Evolutionary conservation across 2,888 invertebrate species (phyloP), one percentile per base, ranked within the genome.

Genomic region (Antheraea assamensis): DNA sequence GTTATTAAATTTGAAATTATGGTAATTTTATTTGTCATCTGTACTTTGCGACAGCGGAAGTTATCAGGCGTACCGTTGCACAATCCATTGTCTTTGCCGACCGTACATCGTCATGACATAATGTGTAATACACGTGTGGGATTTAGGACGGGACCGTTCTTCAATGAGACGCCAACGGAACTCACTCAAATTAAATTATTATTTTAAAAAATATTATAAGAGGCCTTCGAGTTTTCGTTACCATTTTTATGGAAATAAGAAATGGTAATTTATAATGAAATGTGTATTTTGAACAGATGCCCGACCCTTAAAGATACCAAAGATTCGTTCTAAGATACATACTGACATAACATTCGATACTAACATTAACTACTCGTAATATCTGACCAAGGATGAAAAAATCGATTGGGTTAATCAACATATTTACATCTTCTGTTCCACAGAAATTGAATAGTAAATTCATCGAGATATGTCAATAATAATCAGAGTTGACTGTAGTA

Each of bases 41-140:
- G 73, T 86, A 79, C 80, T 77, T 71, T 21, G 81, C 82, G 88
- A 87, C 87, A 86, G 82, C 88, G 89, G 88, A 89, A 88, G 88
- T 84, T 85, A 82, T 64, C 82, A 79, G 82, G 85, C 87, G 85
- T 84, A 82, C 76, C 76, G 78, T 88, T 86, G 82, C 85, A 84
- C 81, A 87, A 89, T 78, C 79, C 79, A 87, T 88, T 89, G 88
- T 88, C 71, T 83, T 70, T 83, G 84, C 84, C 76, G 87, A 85
- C 87, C 78, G 82, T 88, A 87, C 87, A 74, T 1, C 15, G 21
- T n/a, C 49, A 7, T 72, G 68, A 74, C 35, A 30, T 35, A 71
- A 74, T 30, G 27, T 68, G 35, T 68, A 55, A 71, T 55, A 35
- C 74, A 74, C 71, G 71, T 74, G 74, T 71, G 74, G 52, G 73